Evolutionary conservation across 2,888 invertebrate genomes (phyloP).

Genomic region (Apodemia duryi): DNA sequence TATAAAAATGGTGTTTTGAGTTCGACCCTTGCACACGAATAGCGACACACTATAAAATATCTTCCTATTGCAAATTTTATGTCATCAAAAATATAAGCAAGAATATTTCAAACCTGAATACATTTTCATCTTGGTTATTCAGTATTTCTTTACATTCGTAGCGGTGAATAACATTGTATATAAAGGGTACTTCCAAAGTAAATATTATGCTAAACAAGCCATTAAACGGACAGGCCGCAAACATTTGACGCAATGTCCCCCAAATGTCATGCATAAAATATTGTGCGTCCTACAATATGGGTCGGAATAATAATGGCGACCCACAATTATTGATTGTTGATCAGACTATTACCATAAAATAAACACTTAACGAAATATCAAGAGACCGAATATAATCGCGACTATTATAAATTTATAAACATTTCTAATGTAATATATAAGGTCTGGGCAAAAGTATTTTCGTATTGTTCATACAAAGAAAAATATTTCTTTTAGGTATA

Average conservation of each 20-base stretch:
- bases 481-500: too few relatives aligned
- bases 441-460: too few relatives aligned
- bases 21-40: too few relatives aligned
- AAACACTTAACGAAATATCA: not conserved
- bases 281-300: conserved; percentile 3
- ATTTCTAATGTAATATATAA: too few relatives aligned
- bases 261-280: conserved; percentile 14
- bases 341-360: conserved; percentile 7
- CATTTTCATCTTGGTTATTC: conserved; percentile 7
- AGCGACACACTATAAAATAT: too few relatives aligned
- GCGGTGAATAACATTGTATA: conserved; percentile 26
- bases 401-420: too few relatives aligned
- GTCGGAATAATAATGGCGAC: not conserved
- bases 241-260: conserved; percentile 17
- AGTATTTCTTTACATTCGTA: conserved; percentile 12
- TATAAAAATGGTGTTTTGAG: too few relatives aligned
- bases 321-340: not conserved
- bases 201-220: conserved; percentile 31
- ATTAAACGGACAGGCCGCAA: conserved; percentile 23
- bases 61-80: too few relatives aligned
- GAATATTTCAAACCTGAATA: conserved; percentile 15
- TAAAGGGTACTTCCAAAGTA: conserved; percentile 29
- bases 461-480: too few relatives aligned
- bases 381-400: too few relatives aligned
- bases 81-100: not conserved